Conservation (phyloP, 2,888 invertebrate species). For the Noctuana brunneofusca region DNA sequence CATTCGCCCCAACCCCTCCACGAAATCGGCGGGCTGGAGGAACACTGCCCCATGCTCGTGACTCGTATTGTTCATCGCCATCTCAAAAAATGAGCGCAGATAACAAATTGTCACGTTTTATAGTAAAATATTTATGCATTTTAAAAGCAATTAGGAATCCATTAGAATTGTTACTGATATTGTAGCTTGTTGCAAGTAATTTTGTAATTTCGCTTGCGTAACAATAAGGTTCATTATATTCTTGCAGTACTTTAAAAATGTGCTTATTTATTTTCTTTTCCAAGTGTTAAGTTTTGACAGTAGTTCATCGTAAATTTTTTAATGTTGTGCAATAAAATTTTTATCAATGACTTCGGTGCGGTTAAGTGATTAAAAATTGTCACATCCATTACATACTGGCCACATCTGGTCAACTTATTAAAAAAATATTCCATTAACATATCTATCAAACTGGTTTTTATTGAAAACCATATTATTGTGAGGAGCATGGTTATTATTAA, state of each 20-base stretch:
- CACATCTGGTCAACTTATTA: too few relatives aligned
- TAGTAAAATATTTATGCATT: neutral
- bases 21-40: constrained; percentile 41
- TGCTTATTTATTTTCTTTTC: neutral
- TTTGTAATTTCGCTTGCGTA: neutral
- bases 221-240: neutral
- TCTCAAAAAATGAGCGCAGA: neutral
- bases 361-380: neutral
- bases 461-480: too few relatives aligned
- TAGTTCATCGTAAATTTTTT: neutral
- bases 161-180: constrained; percentile 1
- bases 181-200: neutral
- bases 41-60: constrained; percentile 8
- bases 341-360: neutral
- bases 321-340: constrained; percentile 5
- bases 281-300: neutral
- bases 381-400: neutral
- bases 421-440: too few relatives aligned
- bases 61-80: constrained; percentile 19
- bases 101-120: neutral
- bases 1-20: constrained; percentile 79
- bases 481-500: too few relatives aligned
- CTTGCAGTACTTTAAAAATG: neutral
- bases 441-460: too few relatives aligned
- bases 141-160: constrained; percentile 6